Base-by-base conservation (phyloP, 2,797 vertebrate species). In the Tokudaia tokunoshimensis region DNA sequence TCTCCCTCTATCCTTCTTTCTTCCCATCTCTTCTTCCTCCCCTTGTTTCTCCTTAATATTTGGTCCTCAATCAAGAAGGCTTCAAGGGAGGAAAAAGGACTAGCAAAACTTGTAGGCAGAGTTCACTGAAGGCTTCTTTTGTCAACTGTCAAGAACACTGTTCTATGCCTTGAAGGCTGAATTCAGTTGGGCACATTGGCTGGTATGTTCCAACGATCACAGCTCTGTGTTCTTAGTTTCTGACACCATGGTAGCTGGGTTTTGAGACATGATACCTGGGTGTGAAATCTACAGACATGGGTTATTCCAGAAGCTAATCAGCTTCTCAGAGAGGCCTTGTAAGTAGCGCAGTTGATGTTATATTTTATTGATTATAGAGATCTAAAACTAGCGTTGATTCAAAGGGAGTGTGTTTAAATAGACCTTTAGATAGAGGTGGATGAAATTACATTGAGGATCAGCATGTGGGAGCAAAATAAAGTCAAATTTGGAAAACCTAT, bases 401-500 rank as follows among this genome's bases (percentile, higher is more conserved):
- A 88, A 70, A 70, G 37, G 17, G 14, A 85, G 6, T 3, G 1
- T 70, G 31, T 67, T 61, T 90, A 65, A 29, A 67, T 78, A 37
- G 63, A 37, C 13, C 3, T 63, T 24, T 89, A 87, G 19, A 20
- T n/a, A n/a, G 22, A 59, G 24, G 2, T n/a, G 9, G 4, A 13
- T 26, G 31, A 92, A 31, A 34, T 79, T 26, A 55, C 29, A 52
- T 37, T 86, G 41, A 9, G 79, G 76, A 81, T 50, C 14, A 92
- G 37, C 41, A 19, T 1, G 47, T 83, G 13, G 22, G 26, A 80
- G 15, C 31, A 19, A 74, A 34, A 79, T 72, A 12, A 0, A 57
- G 26, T 41, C 11, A 24, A 50, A 57, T 95, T 95, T 72, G 59
- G 90, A 81, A 97, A 92, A 14, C 50, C 31, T 67, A 0, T 50